phyloP scores from a whole-genome alignment of 2,113 vertebrate species.

The Menura novaehollandiae region DNA sequence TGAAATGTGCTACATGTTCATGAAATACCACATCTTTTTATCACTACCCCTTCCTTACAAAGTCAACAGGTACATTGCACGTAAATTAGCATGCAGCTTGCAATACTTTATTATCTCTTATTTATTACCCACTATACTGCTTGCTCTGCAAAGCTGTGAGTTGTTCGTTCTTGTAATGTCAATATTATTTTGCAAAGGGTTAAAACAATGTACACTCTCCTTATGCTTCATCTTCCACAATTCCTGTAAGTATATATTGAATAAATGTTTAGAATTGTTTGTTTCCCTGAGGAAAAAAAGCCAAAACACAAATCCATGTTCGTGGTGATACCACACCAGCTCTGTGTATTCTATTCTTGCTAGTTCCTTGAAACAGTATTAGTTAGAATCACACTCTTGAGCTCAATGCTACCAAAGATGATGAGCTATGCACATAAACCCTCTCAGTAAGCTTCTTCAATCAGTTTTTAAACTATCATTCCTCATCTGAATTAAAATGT shows the following conservation, averaged over 20 bases:
- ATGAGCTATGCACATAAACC: not conserved
- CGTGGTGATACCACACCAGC: not conserved
- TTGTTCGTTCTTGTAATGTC: not conserved
- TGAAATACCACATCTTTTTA: not conserved
- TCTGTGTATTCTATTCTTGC: not conserved
- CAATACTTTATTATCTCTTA: not conserved
- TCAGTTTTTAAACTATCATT: not conserved
- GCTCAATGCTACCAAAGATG: not conserved
- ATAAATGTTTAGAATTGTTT: not conserved
- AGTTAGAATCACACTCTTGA: not conserved
- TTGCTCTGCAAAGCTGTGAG: not conserved
- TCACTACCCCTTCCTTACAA: not conserved
- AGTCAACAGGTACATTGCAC: not conserved
- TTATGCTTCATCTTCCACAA: not conserved
- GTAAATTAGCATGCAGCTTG: not conserved
- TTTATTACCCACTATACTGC: not conserved
- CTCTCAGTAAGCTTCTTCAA: not conserved
- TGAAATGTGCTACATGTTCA: not conserved
- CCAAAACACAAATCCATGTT: not conserved
- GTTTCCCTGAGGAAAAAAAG: not conserved
- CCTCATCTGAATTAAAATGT: not conserved
- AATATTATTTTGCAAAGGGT: not conserved
- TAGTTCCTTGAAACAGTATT: not conserved
- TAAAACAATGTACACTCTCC: not conserved
- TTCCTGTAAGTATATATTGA: not conserved